A percentile compares a stretch with the other conserved stretches of the same genome.
phyloP scores from a whole-genome alignment of 2,113 vertebrate species.

The Puma concolor region DNA sequence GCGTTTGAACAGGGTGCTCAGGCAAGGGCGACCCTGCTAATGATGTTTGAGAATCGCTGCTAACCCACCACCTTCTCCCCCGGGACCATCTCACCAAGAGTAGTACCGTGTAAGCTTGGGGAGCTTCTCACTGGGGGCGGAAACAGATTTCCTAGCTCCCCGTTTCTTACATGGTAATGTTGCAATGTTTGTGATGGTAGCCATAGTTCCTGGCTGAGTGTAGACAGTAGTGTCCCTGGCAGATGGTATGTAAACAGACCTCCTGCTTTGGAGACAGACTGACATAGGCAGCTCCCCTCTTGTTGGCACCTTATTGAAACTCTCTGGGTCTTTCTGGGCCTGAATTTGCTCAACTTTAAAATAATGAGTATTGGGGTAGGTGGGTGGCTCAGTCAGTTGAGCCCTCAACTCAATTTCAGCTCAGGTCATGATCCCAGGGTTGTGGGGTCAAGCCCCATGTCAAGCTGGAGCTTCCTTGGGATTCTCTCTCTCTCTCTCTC shows the following conservation, averaged over 20 bases:
- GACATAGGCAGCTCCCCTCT: too few species aligned
- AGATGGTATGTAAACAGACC: background rate
- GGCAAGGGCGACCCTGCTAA: background rate
- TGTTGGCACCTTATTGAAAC: background rate
- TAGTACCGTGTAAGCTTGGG: background rate
- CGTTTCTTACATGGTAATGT: background rate
- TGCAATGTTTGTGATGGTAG: background rate
- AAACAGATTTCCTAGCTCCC: background rate
- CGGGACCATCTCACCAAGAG: background rate
- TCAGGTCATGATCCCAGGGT: too few species aligned
- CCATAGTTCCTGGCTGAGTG: background rate
- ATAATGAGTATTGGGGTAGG: background rate
- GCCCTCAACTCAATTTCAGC: too few species aligned
- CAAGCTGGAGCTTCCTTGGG: too few species aligned
- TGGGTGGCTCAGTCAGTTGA: too few species aligned
- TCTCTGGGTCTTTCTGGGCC: background rate
- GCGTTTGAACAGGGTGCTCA: background rate
- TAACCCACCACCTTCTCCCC: background rate
- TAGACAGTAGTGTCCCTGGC: background rate
- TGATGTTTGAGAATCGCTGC: background rate
- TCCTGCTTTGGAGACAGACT: background rate
- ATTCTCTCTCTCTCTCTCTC: too few species aligned
- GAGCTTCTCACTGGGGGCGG: background rate
- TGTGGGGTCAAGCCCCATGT: too few species aligned
- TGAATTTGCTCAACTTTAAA: background rate